Evolutionary conservation across 2,113 vertebrate genomes (phyloP).

Genomic region (Caretta caretta): DNA sequence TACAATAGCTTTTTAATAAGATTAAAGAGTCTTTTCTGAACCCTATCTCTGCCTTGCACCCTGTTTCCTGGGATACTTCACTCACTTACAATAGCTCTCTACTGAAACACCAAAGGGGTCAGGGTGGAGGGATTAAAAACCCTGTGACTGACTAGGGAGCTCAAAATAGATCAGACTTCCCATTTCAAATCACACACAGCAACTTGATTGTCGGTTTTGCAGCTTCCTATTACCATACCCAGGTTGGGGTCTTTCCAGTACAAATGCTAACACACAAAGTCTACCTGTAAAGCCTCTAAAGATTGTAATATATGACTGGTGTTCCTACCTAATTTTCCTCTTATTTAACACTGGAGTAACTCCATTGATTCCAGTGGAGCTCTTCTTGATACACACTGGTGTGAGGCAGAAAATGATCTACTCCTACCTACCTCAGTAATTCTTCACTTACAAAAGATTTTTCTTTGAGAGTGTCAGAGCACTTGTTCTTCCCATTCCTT

Average conservation of each 20-base stretch:
- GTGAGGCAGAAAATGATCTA: not conserved
- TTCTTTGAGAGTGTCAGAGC: not conserved
- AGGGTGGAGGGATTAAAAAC: not conserved
- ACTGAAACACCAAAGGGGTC: not conserved
- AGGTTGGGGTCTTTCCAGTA: not conserved
- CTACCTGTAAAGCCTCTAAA: not conserved
- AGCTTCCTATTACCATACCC: not conserved
- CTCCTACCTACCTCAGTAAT: not conserved
- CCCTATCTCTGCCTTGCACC: not conserved
- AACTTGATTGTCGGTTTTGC: not conserved
- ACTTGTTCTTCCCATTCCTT: not conserved
- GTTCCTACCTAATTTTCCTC: not conserved
- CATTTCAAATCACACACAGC: not conserved
- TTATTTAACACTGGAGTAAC: fast-evolving
- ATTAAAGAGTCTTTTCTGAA: not conserved
- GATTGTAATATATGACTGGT: fast-evolving
- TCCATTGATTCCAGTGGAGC: not conserved
- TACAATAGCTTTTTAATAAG: not conserved
- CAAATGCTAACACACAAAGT: not conserved
- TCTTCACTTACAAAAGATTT: fast-evolving
- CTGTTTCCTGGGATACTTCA: not conserved
- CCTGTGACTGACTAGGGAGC: not conserved
- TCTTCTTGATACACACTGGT: not conserved
- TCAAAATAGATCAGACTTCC: not conserved
- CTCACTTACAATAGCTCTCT: not conserved